phyloP scores from a whole-genome alignment of 2,888 invertebrate species.

The Melikaiella ostensackeni region DNA sequence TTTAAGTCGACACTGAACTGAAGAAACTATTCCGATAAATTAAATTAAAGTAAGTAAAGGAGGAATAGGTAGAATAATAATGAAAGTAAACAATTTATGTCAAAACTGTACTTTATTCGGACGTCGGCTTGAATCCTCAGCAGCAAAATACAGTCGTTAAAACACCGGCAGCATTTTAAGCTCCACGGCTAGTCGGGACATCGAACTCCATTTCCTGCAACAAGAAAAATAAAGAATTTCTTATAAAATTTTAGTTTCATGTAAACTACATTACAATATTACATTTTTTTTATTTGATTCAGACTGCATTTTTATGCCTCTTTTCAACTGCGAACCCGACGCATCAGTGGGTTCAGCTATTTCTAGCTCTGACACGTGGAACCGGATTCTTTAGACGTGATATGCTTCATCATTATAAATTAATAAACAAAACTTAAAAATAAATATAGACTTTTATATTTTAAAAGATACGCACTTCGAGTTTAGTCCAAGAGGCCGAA shows the following conservation, averaged over 20 bases:
- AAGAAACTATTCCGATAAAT: background rate
- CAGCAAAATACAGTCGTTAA: conserved; percentile 52
- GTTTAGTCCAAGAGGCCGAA: background rate
- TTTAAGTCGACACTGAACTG: background rate
- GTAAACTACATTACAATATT: conserved; percentile 1
- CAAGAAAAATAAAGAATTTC: background rate
- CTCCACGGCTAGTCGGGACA: background rate
- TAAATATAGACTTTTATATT: background rate
- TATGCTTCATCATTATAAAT: conserved; percentile 66
- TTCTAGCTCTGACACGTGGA: conserved; percentile 75
- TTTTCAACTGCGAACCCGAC: conserved; percentile 65
- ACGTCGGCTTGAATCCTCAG: conserved; percentile 61
- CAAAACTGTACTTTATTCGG: conserved; percentile 62
- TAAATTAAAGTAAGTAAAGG: background rate
- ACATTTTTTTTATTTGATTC: conserved; percentile 52
- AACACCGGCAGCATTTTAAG: background rate
- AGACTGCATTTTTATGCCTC: conserved; percentile 65
- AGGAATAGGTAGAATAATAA: conserved; percentile 1
- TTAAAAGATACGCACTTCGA: background rate
- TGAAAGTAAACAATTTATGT: background rate
- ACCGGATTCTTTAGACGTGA: conserved; percentile 65
- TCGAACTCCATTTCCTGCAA: conserved; percentile 12
- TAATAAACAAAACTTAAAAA: too few relatives aligned
- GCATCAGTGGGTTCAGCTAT: conserved; percentile 78
- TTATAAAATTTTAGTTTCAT: background rate